A percentile compares a stretch with the other conserved stretches of the same genome.
These are phyloP conservation scores for Gobionotothen gibberifrons DNA, from an alignment of 2,797 vertebrate genomes.

Conservation along the genomic window DNA sequence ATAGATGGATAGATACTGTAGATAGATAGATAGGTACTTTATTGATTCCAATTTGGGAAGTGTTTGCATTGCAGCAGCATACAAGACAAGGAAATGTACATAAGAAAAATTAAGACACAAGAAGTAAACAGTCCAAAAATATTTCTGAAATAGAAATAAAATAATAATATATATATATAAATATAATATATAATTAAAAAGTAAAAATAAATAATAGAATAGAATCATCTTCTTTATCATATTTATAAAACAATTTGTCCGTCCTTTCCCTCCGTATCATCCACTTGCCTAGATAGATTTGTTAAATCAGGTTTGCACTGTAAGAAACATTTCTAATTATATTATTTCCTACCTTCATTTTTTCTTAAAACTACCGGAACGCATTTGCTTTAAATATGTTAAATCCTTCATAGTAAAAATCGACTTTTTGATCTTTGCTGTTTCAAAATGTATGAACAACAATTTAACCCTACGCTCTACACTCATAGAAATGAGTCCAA, in stretches of 20 bases:
- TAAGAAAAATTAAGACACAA: no score
- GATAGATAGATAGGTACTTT: no score
- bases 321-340: background rate
- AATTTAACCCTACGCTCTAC: background rate
- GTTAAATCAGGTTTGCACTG: background rate
- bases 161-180: no score
- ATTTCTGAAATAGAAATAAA: no score
- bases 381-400: background rate
- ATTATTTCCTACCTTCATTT: background rate
- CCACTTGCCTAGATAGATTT: background rate
- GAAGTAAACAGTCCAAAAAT: no score
- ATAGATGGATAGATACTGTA: no score
- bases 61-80: no score
- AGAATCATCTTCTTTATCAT: no score
- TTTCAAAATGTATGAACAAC: conserved; percentile 1
- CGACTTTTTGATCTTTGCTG: background rate
- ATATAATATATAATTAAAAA: no score
- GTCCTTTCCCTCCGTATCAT: background rate
- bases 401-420: background rate
- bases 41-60: no score
- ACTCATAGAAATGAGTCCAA: background rate
- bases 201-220: no score
- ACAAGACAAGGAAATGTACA: no score
- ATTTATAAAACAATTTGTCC: background rate
- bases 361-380: background rate